A percentile compares a stretch with the other conserved stretches of the same genome.
phyloP scores from a whole-genome alignment of 2,888 invertebrate genomes.

The Acrobasis consociella region DNA sequence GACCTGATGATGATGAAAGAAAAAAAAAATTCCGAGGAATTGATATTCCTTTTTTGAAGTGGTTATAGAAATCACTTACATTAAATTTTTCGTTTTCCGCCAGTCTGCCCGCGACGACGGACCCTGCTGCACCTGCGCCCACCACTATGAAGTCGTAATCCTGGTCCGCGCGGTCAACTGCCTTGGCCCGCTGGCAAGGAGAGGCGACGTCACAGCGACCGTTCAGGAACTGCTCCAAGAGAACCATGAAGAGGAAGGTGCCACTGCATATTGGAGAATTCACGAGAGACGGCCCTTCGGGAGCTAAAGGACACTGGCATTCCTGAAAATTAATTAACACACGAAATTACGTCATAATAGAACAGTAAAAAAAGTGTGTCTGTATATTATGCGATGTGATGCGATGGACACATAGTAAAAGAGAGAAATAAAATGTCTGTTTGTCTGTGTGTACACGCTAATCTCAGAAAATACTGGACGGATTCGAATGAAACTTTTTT shows the following conservation, averaged over 20 bases:
- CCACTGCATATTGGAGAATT: slow-evolving; percentile 80
- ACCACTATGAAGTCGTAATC: slow-evolving; percentile 85
- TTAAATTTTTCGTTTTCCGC: slow-evolving; percentile 80
- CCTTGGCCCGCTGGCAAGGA: slow-evolving; percentile 79
- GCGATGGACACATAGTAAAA: too few relatives aligned
- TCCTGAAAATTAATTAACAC: slow-evolving; percentile 35
- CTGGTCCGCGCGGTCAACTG: slow-evolving; percentile 53
- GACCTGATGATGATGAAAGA: too few relatives aligned
- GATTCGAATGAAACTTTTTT: too few relatives aligned
- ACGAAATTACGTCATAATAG: neutral
- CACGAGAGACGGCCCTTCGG: slow-evolving; percentile 74
- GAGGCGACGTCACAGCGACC: slow-evolving; percentile 76
- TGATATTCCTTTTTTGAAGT: too few relatives aligned
- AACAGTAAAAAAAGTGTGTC: too few relatives aligned
- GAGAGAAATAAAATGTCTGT: too few relatives aligned
- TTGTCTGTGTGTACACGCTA: too few relatives aligned
- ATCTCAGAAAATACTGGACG: too few relatives aligned
- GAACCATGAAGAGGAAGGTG: slow-evolving; percentile 81
- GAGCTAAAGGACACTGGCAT: slow-evolving; percentile 75
- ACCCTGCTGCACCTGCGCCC: slow-evolving; percentile 85
- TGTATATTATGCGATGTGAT: too few relatives aligned
- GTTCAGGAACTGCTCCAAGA: slow-evolving; percentile 82
- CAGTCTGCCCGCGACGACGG: slow-evolving; percentile 84
- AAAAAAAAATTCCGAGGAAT: too few relatives aligned
- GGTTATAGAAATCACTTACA: slow-evolving; percentile 42